phyloP scores from a whole-genome alignment of 2,113 vertebrate genomes.

The Prunella himalayana region DNA sequence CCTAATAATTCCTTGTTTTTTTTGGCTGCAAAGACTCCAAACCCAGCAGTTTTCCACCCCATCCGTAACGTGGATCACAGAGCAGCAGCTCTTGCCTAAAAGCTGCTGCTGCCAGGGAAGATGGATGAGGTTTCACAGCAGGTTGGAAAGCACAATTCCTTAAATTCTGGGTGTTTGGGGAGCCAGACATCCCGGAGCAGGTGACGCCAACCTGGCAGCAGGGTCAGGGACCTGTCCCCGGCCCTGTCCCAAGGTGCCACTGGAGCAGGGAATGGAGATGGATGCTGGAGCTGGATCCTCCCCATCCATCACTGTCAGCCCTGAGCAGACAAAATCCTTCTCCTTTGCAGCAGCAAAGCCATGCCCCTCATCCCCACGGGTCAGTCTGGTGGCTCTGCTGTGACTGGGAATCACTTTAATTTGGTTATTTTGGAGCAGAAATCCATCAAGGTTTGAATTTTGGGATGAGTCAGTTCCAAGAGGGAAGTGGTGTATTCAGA shows the following conservation, averaged over 20 bases:
- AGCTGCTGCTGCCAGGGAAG: neutral
- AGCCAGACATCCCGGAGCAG: constrained; percentile 27
- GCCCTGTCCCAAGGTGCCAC: neutral
- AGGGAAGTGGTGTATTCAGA: neutral
- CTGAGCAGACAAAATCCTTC: neutral
- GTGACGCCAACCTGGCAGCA: constrained; percentile 53
- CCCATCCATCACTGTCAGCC: constrained; percentile 66
- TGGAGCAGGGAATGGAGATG: constrained; percentile 57
- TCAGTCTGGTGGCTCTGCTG: constrained; percentile 1
- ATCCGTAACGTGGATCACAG: neutral
- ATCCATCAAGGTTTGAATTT: neutral
- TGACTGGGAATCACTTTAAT: neutral
- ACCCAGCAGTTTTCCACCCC: neutral
- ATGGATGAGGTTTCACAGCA: neutral
- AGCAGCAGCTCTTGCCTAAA: neutral
- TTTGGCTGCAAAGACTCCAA: neutral
- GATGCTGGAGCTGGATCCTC: constrained; percentile 45
- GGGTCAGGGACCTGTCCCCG: constrained; percentile 12
- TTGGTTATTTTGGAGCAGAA: neutral
- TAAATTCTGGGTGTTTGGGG: neutral
- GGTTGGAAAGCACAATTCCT: neutral
- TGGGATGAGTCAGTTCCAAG: rapidly evolving
- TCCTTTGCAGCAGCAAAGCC: neutral
- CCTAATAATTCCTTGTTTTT: neutral
- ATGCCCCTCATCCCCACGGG: neutral